Conservation (phyloP, 2,113 vertebrate species). For the Apaloderma vittatum region DNA sequence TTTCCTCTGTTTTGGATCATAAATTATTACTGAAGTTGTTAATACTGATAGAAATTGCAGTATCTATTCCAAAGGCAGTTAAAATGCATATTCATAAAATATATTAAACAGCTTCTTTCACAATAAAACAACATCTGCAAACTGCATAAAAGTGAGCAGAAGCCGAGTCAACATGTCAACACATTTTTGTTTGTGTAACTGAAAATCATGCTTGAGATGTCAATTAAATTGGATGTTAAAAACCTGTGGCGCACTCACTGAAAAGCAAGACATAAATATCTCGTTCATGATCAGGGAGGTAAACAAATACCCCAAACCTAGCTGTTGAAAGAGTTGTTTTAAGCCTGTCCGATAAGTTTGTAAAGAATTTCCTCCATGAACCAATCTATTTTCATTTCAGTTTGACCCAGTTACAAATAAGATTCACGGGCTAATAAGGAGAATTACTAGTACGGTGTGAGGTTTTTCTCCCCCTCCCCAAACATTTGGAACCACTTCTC, state of each 20-base stretch:
- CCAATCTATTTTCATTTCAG: background rate
- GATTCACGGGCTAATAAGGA: background rate
- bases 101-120: background rate
- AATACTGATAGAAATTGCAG: background rate
- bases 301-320: background rate
- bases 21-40: background rate
- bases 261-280: background rate
- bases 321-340: background rate
- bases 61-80: background rate
- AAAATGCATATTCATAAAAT: background rate
- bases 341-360: background rate
- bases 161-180: background rate
- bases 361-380: background rate
- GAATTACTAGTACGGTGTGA: background rate
- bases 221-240: background rate
- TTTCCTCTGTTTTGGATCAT: background rate
- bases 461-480: background rate
- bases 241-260: background rate
- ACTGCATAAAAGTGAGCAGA: background rate
- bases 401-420: background rate
- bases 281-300: too few relatives aligned
- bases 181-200: background rate
- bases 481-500: background rate
- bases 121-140: background rate
- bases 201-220: background rate